Conservation (phyloP, 2,888 invertebrate species). For the Ormyrus pomaceus region DNA sequence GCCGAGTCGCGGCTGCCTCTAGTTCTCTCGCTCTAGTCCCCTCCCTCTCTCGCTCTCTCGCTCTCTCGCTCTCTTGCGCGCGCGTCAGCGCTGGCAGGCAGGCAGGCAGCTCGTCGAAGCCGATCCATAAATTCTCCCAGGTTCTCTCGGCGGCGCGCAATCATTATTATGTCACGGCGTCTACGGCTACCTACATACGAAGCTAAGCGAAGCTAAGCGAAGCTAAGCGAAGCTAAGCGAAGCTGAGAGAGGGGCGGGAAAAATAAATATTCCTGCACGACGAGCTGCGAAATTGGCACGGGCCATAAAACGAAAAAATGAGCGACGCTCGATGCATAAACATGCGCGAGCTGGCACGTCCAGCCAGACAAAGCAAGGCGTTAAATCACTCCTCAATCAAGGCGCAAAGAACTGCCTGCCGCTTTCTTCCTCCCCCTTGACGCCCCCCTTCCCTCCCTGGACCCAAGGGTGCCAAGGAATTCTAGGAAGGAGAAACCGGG, state of each 20-base stretch:
- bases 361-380: conserved; percentile 40
- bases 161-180: conserved; percentile 48
- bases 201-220: neutral
- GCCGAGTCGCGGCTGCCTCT: neutral
- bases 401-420: neutral
- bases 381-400: conserved; percentile 52
- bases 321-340: conserved; percentile 16
- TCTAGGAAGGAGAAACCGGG: too few relatives aligned
- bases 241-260: neutral
- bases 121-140: conserved; percentile 55
- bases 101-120: conserved; percentile 35
- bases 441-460: too few relatives aligned
- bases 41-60: neutral
- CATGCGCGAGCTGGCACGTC: neutral
- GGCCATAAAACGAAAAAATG: neutral
- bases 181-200: neutral
- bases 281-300: neutral
- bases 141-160: conserved; percentile 31
- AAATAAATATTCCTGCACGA: too few relatives aligned
- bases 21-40: neutral
- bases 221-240: neutral
- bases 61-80: neutral
- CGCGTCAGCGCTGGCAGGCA: too few relatives aligned
- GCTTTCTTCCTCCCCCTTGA: too few relatives aligned
- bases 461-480: too few relatives aligned